Percentiles rank a stretch among this genome's conserved stretches.
These are phyloP conservation scores for Ptychobarbus kaznakovi DNA, from an alignment of 2,797 vertebrate genomes.

Conservation along the genomic window DNA sequence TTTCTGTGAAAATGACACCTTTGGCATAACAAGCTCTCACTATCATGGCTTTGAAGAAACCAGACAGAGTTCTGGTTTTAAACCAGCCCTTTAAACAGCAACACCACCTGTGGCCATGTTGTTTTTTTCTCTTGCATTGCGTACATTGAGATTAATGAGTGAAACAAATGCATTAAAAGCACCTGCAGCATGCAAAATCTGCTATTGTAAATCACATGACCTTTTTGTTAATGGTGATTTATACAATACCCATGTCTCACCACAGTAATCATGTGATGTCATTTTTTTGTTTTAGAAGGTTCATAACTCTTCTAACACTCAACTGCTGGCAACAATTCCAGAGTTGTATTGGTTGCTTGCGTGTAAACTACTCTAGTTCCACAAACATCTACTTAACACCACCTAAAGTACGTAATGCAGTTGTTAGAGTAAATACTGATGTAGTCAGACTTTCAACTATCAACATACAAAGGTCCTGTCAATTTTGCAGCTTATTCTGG, in stretches of 20 bases:
- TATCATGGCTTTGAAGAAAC: slow-evolving; percentile 5
- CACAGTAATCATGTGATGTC: slow-evolving; percentile 8
- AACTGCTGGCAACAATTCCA: neutral
- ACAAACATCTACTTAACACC: neutral
- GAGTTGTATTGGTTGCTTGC: neutral
- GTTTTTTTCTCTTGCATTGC: neutral
- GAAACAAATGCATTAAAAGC: slow-evolving; percentile 26
- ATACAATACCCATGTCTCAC: slow-evolving; percentile 3
- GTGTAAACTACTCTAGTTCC: neutral
- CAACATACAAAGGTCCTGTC: neutral
- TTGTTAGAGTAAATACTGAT: neutral
- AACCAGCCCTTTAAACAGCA: neutral
- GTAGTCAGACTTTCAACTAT: neutral
- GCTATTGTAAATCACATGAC: slow-evolving; percentile 15
- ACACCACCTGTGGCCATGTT: neutral
- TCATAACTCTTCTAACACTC: neutral
- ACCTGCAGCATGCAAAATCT: slow-evolving; percentile 23
- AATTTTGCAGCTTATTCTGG: neutral
- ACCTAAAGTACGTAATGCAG: neutral
- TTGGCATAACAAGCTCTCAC: slow-evolving; percentile 2
- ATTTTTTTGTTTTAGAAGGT: slow-evolving; percentile 19
- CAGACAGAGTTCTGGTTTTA: slow-evolving; percentile 2
- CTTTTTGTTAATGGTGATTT: slow-evolving; percentile 37
- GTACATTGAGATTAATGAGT: slow-evolving; percentile 28
- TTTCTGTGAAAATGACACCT: slow-evolving; percentile 14